Conservation (phyloP, 1,140 invertebrate species). For the Heterodera schachtii region DNA sequence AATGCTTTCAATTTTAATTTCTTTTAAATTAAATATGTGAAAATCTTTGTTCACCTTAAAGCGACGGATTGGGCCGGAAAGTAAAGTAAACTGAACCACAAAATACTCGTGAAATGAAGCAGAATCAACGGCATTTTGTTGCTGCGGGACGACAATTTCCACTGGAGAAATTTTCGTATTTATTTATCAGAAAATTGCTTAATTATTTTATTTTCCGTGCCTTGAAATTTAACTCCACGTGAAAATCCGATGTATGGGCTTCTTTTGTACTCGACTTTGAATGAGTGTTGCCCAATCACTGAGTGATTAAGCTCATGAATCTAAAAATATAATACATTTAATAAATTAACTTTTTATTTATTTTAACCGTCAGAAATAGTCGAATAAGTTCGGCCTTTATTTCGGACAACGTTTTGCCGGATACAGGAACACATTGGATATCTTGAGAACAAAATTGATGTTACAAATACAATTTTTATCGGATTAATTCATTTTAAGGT, state of each 20-base stretch:
- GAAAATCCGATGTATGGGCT: constrained; percentile 74
- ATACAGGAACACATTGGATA: constrained; percentile 91
- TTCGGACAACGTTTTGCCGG: constrained; percentile 88
- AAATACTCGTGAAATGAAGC: constrained; percentile 10
- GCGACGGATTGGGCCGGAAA: constrained; percentile 15
- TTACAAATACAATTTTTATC: too few species aligned
- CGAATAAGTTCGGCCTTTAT: constrained; percentile 98
- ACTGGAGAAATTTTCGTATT: background rate
- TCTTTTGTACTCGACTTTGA: constrained; percentile 93
- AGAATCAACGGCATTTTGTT: constrained; percentile 10
- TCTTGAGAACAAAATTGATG: constrained; percentile 71
- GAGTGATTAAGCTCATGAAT: constrained; percentile 96
- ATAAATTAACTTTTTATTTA: background rate
- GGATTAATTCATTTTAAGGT: too few species aligned
- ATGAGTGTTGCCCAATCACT: constrained; percentile 95
- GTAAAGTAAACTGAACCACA: constrained; percentile 28
- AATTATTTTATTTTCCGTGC: constrained; percentile 13
- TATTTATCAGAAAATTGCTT: background rate
- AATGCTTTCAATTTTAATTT: background rate
- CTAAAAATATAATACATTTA: constrained; percentile 69
- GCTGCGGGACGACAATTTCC: constrained; percentile 18
- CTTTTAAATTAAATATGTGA: background rate
- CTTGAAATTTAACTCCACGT: constrained; percentile 64
- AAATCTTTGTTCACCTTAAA: background rate
- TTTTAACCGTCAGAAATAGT: constrained; percentile 88